Evolutionary conservation across 2,888 invertebrate genomes (phyloP).

Genomic region (Lottia gigantea): DNA sequence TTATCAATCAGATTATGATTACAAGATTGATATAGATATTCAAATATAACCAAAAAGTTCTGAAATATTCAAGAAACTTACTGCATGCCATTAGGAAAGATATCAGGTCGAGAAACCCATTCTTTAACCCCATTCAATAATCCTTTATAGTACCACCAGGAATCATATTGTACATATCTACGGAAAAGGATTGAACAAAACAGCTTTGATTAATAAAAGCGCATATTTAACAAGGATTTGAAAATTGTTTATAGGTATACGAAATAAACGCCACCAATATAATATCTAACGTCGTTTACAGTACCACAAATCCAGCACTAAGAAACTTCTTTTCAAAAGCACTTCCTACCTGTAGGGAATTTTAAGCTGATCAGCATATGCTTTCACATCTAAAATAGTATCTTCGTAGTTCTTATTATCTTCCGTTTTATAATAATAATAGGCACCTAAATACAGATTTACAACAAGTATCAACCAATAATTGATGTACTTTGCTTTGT

Average conservation of each 20-base stretch:
- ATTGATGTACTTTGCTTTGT: neutral
- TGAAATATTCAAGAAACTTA: conserved; percentile 28
- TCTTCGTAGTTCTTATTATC: conserved; percentile 42
- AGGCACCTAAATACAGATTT: conserved; percentile 40
- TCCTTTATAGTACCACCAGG: conserved; percentile 49
- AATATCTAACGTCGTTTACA: no score
- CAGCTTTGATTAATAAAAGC: neutral
- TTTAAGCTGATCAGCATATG: conserved; percentile 31
- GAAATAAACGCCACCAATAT: no score
- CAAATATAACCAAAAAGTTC: no score
- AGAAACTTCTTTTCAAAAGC: no score
- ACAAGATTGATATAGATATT: no score
- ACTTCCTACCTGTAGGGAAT: conserved; percentile 47
- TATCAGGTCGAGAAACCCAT: conserved; percentile 32
- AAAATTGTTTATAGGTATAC: no score
- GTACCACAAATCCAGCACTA: no score
- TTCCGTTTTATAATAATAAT: conserved; percentile 56
- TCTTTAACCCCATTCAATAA: conserved; percentile 34
- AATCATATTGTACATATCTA: conserved; percentile 48
- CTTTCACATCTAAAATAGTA: conserved; percentile 44
- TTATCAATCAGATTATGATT: no score
- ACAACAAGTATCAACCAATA: neutral
- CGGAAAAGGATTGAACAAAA: conserved; percentile 12
- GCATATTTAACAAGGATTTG: no score
- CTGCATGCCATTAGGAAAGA: conserved; percentile 43